Evolutionary conservation across 2,113 vertebrate genomes (phyloP).

Genomic region (Gymnorhina tibicen): DNA sequence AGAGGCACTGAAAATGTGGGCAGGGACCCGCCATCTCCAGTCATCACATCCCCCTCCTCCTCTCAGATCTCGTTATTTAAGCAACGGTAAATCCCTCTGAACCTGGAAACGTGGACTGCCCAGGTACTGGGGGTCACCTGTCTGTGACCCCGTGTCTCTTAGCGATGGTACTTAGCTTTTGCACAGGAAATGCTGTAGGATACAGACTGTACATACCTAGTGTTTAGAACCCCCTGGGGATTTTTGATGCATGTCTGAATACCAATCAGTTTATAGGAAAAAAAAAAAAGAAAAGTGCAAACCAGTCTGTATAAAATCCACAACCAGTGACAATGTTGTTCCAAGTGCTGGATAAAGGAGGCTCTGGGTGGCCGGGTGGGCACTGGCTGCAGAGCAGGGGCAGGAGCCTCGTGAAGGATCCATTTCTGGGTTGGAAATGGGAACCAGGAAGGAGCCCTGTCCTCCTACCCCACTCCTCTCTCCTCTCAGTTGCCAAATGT

Average conservation of each 20-base stretch:
- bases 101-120: background rate
- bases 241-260: slow-evolving; percentile 55
- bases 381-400: background rate
- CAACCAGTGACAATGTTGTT: background rate
- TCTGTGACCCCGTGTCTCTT: background rate
- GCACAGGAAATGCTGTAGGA: slow-evolving; percentile 65
- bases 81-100: background rate
- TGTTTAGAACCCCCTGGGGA: slow-evolving; percentile 14
- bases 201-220: slow-evolving; percentile 63
- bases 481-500: slow-evolving; percentile 29
- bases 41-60: background rate
- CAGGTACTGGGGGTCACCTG: background rate
- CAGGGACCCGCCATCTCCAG: slow-evolving; percentile 14
- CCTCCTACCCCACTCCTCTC: background rate
- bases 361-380: background rate
- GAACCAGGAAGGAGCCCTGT: background rate
- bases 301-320: background rate
- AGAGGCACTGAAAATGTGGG: slow-evolving; percentile 50
- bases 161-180: slow-evolving; percentile 65
- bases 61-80: slow-evolving; percentile 21
- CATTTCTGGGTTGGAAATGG: background rate
- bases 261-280: slow-evolving; percentile 2
- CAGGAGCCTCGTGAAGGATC: background rate
- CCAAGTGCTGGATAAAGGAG: slow-evolving; percentile 2
- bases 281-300: background rate